Conservation (phyloP, 2,113 vertebrate species). For the Argyrosomus japonicus region DNA sequence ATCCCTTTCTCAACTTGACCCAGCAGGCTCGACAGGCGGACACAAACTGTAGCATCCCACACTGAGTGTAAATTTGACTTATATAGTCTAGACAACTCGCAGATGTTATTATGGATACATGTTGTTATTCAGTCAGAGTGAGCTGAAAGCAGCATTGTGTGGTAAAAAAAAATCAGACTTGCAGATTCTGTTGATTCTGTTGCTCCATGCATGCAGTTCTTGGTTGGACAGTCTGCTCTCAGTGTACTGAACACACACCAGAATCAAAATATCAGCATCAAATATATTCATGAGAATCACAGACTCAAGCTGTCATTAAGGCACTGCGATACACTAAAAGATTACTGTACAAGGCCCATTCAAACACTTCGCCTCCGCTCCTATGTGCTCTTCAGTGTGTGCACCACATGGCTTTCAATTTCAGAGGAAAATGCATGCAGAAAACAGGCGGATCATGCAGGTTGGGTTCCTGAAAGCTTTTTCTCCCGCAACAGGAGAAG, state of each 20-base stretch:
- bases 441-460: slow-evolving; percentile 42
- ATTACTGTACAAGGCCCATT: background rate
- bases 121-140: slow-evolving; percentile 21
- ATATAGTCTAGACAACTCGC: slow-evolving; percentile 1
- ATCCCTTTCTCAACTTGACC: slow-evolving; percentile 2
- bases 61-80: slow-evolving; percentile 20
- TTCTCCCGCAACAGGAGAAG: background rate
- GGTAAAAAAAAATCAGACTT: background rate
- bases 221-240: background rate
- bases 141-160: background rate
- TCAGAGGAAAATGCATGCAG: slow-evolving; percentile 8
- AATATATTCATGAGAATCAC: background rate
- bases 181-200: background rate
- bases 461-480: slow-evolving; percentile 5
- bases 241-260: background rate
- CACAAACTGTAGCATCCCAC: background rate
- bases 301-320: background rate
- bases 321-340: background rate
- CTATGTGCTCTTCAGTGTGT: background rate
- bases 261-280: background rate
- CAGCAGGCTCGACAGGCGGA: background rate
- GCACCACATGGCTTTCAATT: slow-evolving; percentile 25
- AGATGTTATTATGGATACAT: slow-evolving; percentile 9
- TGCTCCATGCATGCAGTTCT: background rate
- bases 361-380: background rate